phyloP scores from a whole-genome alignment of 2,888 invertebrate genomes.

The Dendrolimus houi region DNA sequence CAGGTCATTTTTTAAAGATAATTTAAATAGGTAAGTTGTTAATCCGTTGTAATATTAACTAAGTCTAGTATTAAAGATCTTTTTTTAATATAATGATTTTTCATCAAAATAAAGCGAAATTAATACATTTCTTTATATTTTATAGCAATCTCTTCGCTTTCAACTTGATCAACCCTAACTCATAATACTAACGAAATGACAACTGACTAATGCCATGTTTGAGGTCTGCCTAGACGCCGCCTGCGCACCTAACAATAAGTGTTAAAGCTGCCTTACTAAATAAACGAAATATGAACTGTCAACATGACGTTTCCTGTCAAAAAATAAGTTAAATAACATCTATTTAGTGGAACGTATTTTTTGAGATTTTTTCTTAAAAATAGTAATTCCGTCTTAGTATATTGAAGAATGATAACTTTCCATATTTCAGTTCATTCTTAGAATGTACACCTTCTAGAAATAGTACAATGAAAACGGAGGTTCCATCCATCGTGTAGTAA shows the following conservation, averaged over 20 bases:
- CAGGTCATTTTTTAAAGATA: no score
- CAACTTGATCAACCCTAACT: neutral
- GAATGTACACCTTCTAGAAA: neutral
- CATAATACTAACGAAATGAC: constrained; percentile 5
- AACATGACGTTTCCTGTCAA: neutral
- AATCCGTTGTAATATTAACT: no score
- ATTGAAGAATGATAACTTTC: neutral
- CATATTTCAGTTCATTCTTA: neutral
- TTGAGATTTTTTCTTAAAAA: neutral
- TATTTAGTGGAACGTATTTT: neutral
- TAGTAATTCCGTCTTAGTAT: neutral
- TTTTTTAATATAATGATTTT: no score
- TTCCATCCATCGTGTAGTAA: neutral
- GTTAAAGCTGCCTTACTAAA: neutral
- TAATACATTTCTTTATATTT: no score
- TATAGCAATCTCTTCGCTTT: neutral
- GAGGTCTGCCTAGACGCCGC: constrained; percentile 5
- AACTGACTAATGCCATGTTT: constrained; percentile 5
- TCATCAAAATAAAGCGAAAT: no score
- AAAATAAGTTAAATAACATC: neutral
- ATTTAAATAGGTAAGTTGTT: no score
- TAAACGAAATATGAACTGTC: neutral
- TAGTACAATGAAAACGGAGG: neutral
- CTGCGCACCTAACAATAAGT: neutral
- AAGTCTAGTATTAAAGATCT: no score